phyloP scores from a whole-genome alignment of 2,888 invertebrate genomes.

The Agonopterix heracliana region DNA sequence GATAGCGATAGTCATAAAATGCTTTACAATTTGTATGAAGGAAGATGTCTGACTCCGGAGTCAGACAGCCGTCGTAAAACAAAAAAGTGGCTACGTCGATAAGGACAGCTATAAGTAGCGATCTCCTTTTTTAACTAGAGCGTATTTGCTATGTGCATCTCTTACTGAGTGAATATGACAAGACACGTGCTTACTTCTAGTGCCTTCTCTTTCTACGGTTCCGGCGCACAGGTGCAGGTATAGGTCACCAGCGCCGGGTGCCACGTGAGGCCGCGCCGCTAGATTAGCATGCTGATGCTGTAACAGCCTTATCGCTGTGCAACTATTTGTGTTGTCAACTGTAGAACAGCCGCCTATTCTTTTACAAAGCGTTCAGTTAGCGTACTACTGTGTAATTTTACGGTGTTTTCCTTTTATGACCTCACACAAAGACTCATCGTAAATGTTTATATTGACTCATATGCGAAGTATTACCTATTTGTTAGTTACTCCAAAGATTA shows the following conservation, averaged over 20 bases:
- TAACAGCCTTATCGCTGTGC: conserved; percentile 32
- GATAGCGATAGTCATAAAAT: too few relatives aligned
- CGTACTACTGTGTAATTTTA: conserved; percentile 11
- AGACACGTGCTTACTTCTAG: too few relatives aligned
- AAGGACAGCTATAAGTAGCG: too few relatives aligned
- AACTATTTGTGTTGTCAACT: conserved; percentile 23
- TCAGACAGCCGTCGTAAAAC: too few relatives aligned
- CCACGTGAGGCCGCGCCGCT: conserved; percentile 27
- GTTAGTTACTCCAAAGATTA: too few relatives aligned
- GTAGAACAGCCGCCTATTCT: background rate
- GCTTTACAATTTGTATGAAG: too few relatives aligned
- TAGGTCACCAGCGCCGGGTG: conserved; percentile 38
- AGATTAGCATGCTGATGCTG: conserved; percentile 42
- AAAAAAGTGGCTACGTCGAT: too few relatives aligned
- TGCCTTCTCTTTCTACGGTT: too few relatives aligned
- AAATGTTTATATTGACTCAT: conserved; percentile 25
- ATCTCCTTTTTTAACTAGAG: too few relatives aligned
- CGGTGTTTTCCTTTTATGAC: conserved; percentile 33
- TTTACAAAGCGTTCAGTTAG: background rate
- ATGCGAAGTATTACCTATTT: background rate
- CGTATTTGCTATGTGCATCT: too few relatives aligned
- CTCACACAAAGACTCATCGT: conserved; percentile 16
- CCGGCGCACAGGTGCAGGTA: conserved; percentile 26
- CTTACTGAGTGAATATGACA: too few relatives aligned
- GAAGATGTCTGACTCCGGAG: too few relatives aligned